Percentiles rank a stretch among this genome's conserved stretches.
Evolutionary conservation across 2,113 vertebrate species (phyloP).

Genomic region (Oreochromis aureus): DNA sequence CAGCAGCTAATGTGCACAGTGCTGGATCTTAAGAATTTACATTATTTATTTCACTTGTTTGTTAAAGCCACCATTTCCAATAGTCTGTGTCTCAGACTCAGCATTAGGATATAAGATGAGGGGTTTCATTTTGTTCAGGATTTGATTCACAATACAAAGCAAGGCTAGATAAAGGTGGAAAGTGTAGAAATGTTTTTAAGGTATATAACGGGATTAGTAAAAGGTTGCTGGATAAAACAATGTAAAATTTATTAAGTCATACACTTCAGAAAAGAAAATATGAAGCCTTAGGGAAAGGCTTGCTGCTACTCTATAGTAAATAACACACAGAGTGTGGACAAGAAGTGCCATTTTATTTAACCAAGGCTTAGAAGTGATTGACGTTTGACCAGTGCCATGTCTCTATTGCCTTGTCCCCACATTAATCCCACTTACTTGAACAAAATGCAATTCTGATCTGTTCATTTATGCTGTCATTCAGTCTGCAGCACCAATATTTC

Average conservation of each 20-base stretch:
- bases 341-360: conserved; percentile 49
- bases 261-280: conserved; percentile 1
- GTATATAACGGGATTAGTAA: background rate
- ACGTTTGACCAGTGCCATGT: conserved; percentile 59
- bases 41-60: background rate
- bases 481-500: conserved; percentile 35
- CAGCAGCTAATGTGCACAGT: background rate
- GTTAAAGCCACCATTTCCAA: background rate
- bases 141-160: background rate
- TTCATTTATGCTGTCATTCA: conserved; percentile 61
- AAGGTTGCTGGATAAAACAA: background rate
- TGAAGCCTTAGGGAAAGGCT: conserved; percentile 1
- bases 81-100: background rate
- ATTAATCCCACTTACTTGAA: conserved; percentile 55
- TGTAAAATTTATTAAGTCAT: background rate
- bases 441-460: conserved; percentile 52
- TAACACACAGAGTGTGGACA: conserved; percentile 11
- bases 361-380: conserved; percentile 41
- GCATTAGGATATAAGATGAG: background rate
- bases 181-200: background rate
- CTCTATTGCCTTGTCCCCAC: conserved; percentile 40
- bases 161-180: background rate
- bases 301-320: conserved; percentile 20
- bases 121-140: background rate
- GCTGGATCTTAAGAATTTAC: background rate